Percentiles rank a stretch among this genome's conserved stretches.
Evolutionary conservation across 2,113 vertebrate species (phyloP).

Genomic region (Otus sunia): DNA sequence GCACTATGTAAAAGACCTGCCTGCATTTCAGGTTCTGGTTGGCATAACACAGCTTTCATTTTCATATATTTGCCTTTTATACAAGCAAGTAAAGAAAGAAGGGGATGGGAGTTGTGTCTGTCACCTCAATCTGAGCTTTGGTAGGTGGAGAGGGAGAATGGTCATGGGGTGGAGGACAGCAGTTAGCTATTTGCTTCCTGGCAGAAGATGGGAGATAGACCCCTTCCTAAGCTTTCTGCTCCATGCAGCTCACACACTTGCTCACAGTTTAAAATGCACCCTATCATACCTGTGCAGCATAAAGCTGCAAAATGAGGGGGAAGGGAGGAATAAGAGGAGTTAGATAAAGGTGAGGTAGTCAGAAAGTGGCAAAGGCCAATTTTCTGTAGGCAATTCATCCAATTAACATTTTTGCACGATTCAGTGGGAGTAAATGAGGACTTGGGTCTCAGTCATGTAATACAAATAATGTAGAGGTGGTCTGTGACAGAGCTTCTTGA

Average conservation of each 20-base stretch:
- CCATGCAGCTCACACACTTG: neutral
- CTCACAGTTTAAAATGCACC: neutral
- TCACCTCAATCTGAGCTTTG: neutral
- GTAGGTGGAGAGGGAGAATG: neutral
- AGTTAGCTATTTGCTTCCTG: neutral
- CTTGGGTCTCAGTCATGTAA: neutral
- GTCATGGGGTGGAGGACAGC: neutral
- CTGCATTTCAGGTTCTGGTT: neutral
- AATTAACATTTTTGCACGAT: neutral
- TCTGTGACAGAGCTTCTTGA: neutral
- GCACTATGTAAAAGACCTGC: neutral
- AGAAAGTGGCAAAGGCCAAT: neutral
- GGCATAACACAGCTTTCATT: neutral
- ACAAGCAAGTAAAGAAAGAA: neutral
- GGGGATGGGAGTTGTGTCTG: neutral
- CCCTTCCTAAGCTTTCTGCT: neutral
- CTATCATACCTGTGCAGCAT: neutral
- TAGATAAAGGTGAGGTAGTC: neutral
- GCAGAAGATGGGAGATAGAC: neutral
- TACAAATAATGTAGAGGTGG: neutral
- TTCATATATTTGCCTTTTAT: neutral
- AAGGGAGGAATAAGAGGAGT: neutral
- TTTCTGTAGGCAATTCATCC: neutral
- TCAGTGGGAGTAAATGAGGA: neutral
- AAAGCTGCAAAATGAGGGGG: neutral